Conservation (phyloP, 2,888 invertebrate genomes). For the Zygothrica quintamaculata region DNA sequence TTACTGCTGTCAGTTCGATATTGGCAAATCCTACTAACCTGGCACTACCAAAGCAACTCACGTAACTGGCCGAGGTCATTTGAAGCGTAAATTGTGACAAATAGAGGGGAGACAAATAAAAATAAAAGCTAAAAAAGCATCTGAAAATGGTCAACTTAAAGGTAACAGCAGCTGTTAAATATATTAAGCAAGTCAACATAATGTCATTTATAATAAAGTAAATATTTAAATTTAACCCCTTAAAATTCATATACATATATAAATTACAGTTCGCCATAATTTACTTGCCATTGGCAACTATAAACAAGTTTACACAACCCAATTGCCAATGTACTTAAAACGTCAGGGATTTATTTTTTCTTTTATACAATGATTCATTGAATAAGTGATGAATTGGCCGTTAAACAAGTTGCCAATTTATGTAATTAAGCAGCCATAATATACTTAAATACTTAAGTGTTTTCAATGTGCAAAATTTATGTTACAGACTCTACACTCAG, state of each 20-base stretch:
- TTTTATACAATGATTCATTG: constrained; percentile 46
- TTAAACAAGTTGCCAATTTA: constrained; percentile 55
- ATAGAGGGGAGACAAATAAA: constrained; percentile 17
- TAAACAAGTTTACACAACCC: constrained; percentile 9
- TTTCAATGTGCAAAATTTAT: constrained; percentile 43
- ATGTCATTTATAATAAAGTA: constrained; percentile 14
- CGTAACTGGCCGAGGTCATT: constrained; percentile 45
- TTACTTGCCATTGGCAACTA: constrained; percentile 23
- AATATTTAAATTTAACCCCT: constrained; percentile 6
- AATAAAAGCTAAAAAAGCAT: constrained; percentile 1
- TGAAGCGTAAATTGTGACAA: constrained; percentile 38
- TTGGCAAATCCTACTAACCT: constrained; percentile 34
- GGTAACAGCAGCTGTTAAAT: constrained; percentile 7
- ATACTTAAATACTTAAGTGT: constrained; percentile 37
- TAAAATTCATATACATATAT: constrained; percentile 3
- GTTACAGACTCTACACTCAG: not conserved
- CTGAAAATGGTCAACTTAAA: constrained; percentile 26
- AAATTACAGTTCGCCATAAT: constrained; percentile 24
- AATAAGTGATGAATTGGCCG: constrained; percentile 29
- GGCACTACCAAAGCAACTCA: constrained; percentile 31
- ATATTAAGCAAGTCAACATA: constrained; percentile 8
- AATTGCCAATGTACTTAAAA: constrained; percentile 7
- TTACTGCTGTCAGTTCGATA: constrained; percentile 64
- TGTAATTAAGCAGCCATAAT: constrained; percentile 61
- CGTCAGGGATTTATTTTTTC: constrained; percentile 39